Evolutionary conservation across 2,797 vertebrate species (phyloP), one percentile per base, ranked within the genome.

Genomic region (Caiman crocodilus): DNA sequence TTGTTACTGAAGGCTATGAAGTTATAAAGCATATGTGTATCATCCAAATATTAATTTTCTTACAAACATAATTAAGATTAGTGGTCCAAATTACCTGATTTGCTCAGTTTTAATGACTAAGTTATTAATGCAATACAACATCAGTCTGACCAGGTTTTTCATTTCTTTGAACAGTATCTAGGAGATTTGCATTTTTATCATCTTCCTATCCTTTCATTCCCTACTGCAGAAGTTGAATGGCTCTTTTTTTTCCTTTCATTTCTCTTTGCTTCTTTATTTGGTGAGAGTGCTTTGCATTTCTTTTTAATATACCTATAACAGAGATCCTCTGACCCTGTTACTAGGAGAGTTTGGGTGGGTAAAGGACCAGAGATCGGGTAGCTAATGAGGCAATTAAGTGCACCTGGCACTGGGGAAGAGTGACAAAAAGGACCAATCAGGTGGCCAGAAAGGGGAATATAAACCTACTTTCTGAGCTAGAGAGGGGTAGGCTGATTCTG

Each of bases 21-120:
- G 61, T 71, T 56, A 63, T 26, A 30, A 92, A 83, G 35, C 7
- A 86, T 89, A 78, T 15, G 20, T 84, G 1, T 20, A 87, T 71
- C 65, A 83, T 35, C 87, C 69, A 95, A 71, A 84, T 76, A 69
- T 35, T 90, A 71, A 21, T 89, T 84, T 90, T 90, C 61, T 80
- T 89, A 35, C 60, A 8, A 85, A 5, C 75, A 16, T 32, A 76
- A 84, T 58, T 74, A 67, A 78, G 15, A 90, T 73, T 71, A 81
- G 65, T 84, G 15, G 17, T 79, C 18, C 61, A 92, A 86, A 76
- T 90, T 17, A 61, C 59, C 74, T 84, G 20, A 21, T 2, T 94
- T 89, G 5, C n/a, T 87, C 23, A 5, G 10, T 78, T 85, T 84
- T 79, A 9, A 18, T 69, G 81, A 82, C n/a, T 26, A 71, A 56